Base-by-base conservation (phyloP, 1,140 invertebrate species). In the Eciton burchellii region DNA sequence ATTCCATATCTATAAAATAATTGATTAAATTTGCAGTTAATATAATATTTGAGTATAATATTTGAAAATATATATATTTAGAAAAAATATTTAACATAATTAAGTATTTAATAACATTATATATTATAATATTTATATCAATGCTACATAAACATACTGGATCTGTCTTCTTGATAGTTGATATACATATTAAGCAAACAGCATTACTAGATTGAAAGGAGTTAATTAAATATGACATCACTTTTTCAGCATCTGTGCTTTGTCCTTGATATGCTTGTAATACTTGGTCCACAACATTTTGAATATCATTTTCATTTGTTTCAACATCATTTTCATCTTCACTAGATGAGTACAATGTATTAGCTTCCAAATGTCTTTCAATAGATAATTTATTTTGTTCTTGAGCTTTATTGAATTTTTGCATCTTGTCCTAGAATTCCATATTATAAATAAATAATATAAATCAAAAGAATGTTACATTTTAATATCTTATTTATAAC, bases 101-200 rank as follows among this genome's bases (percentile, higher is more conserved):
- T 57, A 52, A 62, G 52, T 62, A 16, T 70, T 65, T 57, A 66
- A 14, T 21, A 73, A 45, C 3, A 8, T 4, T 4, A 77, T 45
- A 59, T 57, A 65, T 43, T 2, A 29, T 57, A 79, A 81, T 70
- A 74, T 82, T 73, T n/a, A n/a, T n/a, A n/a, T n/a, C 79, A 79
- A 74, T 72, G 26, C 24, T 47, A 49, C 81, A 2, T 49, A 35
- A 63, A 89, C 87, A 47, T 93, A 98, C 97, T 24, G 96, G 92
- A 90, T 99, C 97, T 71, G 94, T 95, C 88, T 97, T 96, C 91
- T 97, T 98, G 0, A 99, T 96, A 84, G 97, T 96, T 62, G 96
- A 97, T 92, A 99, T 99, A 89, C 98, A 99, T 89, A 99, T 97
- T 3, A 99, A 95, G 92, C 98, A 99, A 49, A 97, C 97, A 3